Percentiles rank a stretch among this genome's conserved stretches.
phyloP scores from a whole-genome alignment of 2,113 vertebrate genomes.

The Brachionichthys hirsutus region DNA sequence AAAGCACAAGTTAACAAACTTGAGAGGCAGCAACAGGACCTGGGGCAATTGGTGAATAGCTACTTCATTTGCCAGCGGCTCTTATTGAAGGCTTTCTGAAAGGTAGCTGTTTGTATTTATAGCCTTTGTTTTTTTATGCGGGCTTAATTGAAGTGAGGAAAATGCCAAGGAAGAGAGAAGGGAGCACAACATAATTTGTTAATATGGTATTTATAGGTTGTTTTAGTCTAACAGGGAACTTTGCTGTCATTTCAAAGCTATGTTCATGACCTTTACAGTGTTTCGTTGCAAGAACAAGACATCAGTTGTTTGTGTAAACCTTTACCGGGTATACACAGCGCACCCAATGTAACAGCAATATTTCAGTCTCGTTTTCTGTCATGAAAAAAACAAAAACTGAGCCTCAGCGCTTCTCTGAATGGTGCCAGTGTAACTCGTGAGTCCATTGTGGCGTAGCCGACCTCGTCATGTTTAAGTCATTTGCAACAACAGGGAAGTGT shows the following conservation, averaged over 20 bases:
- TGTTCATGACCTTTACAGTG: too few species aligned
- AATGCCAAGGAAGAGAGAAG: slow-evolving; percentile 11
- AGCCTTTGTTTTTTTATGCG: slow-evolving; percentile 57
- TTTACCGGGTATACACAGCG: slow-evolving; percentile 1
- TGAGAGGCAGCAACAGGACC: slow-evolving; percentile 67
- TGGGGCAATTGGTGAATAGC: slow-evolving; percentile 59
- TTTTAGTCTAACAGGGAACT: background rate
- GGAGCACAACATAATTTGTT: slow-evolving; percentile 1
- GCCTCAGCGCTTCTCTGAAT: too few species aligned
- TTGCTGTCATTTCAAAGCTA: too few species aligned
- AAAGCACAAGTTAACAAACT: slow-evolving; percentile 74
- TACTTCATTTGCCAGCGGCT: slow-evolving; percentile 69
- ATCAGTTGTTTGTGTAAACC: slow-evolving; percentile 2
- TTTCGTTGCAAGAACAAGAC: background rate
- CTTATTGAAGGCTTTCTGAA: slow-evolving; percentile 65
- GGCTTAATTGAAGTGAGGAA: slow-evolving; percentile 36
- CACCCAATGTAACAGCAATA: slow-evolving; percentile 2
- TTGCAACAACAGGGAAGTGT: too few species aligned
- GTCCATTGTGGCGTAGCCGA: too few species aligned
- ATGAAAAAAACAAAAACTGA: background rate
- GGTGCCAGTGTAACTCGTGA: too few species aligned
- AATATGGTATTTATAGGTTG: background rate
- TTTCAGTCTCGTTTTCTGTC: slow-evolving; percentile 9
- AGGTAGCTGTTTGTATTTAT: slow-evolving; percentile 64
- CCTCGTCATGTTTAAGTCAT: too few species aligned